These are phyloP conservation scores for Ypsolopha scabrella DNA, from an alignment of 2,888 invertebrate species.

Conservation along the genomic window DNA sequence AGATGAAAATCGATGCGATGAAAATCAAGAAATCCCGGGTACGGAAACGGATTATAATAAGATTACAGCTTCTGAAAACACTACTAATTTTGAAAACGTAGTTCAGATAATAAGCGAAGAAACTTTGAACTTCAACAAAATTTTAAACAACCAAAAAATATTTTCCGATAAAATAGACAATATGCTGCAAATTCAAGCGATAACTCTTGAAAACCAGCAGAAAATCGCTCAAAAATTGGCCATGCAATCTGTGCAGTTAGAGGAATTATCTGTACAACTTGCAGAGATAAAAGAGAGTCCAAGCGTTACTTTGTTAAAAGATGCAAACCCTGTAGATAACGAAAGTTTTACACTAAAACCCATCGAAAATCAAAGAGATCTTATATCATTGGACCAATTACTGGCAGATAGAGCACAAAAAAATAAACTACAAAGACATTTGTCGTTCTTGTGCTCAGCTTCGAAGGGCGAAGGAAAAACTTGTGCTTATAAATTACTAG, in stretches of 20 bases:
- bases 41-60: neutral
- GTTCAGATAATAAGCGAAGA: neutral
- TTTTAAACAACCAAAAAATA: too few relatives aligned
- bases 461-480: constrained; percentile 10
- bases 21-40: neutral
- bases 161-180: too few relatives aligned
- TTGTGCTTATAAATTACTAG: constrained; percentile 6
- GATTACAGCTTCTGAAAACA: neutral
- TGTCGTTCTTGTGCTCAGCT: constrained; percentile 6
- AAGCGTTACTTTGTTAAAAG: constrained; percentile 8
- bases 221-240: too few relatives aligned
- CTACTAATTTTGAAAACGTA: neutral
- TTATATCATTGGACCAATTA: constrained; percentile 8
- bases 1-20: too few relatives aligned
- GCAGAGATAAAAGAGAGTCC: neutral
- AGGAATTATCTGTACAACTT: too few relatives aligned
- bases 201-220: too few relatives aligned
- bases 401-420: constrained; percentile 8
- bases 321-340: constrained; percentile 6
- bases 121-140: neutral
- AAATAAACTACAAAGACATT: constrained; percentile 6
- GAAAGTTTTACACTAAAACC: constrained; percentile 9
- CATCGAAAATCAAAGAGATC: constrained; percentile 9
- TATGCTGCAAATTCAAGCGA: too few relatives aligned
- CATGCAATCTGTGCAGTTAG: too few relatives aligned